Evolutionary conservation across 64 coral and sea anemone genomes (phyloP), one percentile per base, ranked within the genome.

Genomic region (Dendrophyllia cribrosa): DNA sequence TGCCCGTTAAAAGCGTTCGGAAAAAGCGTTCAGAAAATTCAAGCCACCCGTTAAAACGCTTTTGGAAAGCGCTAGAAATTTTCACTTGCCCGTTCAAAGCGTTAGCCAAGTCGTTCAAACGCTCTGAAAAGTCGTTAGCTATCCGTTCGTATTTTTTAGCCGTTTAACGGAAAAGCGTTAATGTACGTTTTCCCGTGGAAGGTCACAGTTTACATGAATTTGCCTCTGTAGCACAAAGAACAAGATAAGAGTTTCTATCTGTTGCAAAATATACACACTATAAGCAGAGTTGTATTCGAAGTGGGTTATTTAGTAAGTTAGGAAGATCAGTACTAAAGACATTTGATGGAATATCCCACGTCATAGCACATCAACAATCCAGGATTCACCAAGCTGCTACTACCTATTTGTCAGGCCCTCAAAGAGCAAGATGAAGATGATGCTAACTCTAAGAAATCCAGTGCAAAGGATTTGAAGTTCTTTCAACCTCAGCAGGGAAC

Each of bases 331-430:
- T 20, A 25, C 13, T 7, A 11, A 78, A 78, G 56, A 17, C 2
- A 4, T 78, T 78, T 55, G 76, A 78, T 78, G 76, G 76, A 12
- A 20, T 78, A 59, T 5, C 76, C 2, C 76, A 78, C 12, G 76
- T 59, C 17, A 11, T 78, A 3, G 76, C 49, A 4, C 76, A 78
- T 26, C 11, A 20, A 9, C 49, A 78, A 59, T 56, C 76, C 19
- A 52, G 48, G 6, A 7, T 78, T 4, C 76, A 78, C 48, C 76
- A 78, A 78, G 76, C 76, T 4, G 50, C 76, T 55, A 47, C 76
- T 47, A 3, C 16, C 22, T 78, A 56, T 78, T 13, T 78, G 3
- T 78, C 76, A 78, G 49, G 76, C 16, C 44, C n/a, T 50, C 43
- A 77, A 55, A 49, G 19, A 19, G 19, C n/a, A n/a, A n/a, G n/a